These are phyloP conservation scores for Drosophila littoralis DNA, from an alignment of 1,140 invertebrate genomes.

Conservation along the genomic window DNA sequence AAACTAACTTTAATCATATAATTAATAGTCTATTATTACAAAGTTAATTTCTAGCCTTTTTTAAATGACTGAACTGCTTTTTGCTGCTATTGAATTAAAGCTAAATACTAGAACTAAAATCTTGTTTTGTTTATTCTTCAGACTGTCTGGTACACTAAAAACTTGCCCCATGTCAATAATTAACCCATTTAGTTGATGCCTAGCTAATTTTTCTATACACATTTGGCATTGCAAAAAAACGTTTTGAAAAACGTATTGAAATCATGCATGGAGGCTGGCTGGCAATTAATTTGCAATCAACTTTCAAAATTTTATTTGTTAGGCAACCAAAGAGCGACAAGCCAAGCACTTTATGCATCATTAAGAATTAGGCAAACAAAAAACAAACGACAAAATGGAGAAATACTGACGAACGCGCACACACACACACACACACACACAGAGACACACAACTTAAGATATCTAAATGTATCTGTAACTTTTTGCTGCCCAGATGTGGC, in stretches of 20 bases:
- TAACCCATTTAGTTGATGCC: slow-evolving; percentile 6
- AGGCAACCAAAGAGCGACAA: slow-evolving; percentile 38
- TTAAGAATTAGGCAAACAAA: slow-evolving; percentile 79
- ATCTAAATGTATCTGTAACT: slow-evolving; percentile 46
- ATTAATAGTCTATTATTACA: not conserved
- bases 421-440: slow-evolving; percentile 32
- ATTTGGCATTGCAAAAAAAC: slow-evolving; percentile 15
- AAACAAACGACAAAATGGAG: slow-evolving; percentile 76
- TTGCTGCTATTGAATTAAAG: not conserved
- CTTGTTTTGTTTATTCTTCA: not conserved
- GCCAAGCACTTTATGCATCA: slow-evolving; percentile 78
- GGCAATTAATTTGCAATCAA: slow-evolving; percentile 81
- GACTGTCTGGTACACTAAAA: not conserved
- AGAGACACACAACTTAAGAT: slow-evolving; percentile 8
- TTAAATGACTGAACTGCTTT: not conserved
- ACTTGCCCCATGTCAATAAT: not conserved
- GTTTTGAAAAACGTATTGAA: slow-evolving; percentile 17
- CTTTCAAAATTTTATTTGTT: slow-evolving; percentile 68
- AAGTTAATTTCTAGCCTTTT: not conserved
- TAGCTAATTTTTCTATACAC: slow-evolving; percentile 10
- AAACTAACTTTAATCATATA: not conserved
- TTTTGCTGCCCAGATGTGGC: slow-evolving; percentile 29
- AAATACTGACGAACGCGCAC: slow-evolving; percentile 49
- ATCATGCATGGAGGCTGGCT: slow-evolving; percentile 25
- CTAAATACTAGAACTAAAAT: not conserved